A percentile compares a stretch with the other conserved stretches of the same genome.
Evolutionary conservation across 2,797 vertebrate genomes (phyloP).

Genomic region (Gymnoscopelus microlampas): DNA sequence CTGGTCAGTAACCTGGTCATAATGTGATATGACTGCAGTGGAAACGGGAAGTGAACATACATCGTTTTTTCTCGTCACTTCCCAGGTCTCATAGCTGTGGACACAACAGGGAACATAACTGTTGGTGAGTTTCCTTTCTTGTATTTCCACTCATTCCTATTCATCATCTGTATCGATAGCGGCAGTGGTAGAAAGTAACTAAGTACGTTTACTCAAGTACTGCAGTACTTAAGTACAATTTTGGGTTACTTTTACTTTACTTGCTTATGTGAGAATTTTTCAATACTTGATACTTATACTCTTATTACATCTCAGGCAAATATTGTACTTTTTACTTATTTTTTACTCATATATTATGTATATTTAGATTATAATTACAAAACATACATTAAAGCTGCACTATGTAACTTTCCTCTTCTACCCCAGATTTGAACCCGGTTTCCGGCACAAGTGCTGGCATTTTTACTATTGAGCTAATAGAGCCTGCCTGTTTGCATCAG

Average conservation of each 20-base stretch:
- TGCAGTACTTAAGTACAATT: background rate
- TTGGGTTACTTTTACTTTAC: background rate
- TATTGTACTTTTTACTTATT: background rate
- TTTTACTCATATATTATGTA: background rate
- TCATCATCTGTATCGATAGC: background rate
- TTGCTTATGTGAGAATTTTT: too few relatives aligned
- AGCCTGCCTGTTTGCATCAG: too few relatives aligned
- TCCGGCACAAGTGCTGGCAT: too few relatives aligned
- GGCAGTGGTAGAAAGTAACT: too few relatives aligned
- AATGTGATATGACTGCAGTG: background rate
- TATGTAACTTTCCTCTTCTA: too few relatives aligned
- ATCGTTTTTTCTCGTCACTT: background rate
- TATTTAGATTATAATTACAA: too few relatives aligned
- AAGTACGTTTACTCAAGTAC: too few relatives aligned
- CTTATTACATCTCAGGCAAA: too few relatives aligned
- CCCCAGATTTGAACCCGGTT: too few relatives aligned
- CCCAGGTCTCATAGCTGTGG: constrained; percentile 54
- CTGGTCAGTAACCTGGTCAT: too few relatives aligned
- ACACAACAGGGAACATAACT: constrained; percentile 57
- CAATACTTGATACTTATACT: background rate
- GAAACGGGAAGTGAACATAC: constrained; percentile 1
- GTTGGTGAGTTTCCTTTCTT: constrained; percentile 43
- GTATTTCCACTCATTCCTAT: background rate
- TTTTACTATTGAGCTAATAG: too few relatives aligned
- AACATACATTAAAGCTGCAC: too few relatives aligned